Evolutionary conservation across 2,888 invertebrate species (phyloP).

Genomic region (Corythucha ciliata): DNA sequence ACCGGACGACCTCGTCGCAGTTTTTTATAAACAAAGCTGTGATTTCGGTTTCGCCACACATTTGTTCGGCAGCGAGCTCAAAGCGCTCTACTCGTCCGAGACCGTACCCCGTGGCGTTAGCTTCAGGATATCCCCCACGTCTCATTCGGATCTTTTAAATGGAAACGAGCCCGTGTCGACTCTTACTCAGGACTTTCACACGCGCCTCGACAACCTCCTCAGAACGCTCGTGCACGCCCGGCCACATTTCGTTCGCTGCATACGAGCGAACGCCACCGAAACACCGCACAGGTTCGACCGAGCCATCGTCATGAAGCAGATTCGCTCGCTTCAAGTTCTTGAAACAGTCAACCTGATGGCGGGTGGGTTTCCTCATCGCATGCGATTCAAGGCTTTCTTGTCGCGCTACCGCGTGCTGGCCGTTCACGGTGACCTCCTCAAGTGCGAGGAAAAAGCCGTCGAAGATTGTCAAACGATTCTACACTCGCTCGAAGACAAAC

Average conservation of each 20-base stretch:
- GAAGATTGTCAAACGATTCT: slow-evolving; percentile 69
- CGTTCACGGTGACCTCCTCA: slow-evolving; percentile 58
- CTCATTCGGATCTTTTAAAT: slow-evolving; percentile 70
- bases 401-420: slow-evolving; percentile 75
- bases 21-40: slow-evolving; percentile 85
- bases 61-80: slow-evolving; percentile 86
- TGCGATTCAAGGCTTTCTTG: slow-evolving; percentile 89
- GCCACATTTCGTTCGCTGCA: slow-evolving; percentile 88
- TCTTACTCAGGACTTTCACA: slow-evolving; percentile 90
- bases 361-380: slow-evolving; percentile 86
- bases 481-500: slow-evolving; percentile 42
- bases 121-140: slow-evolving; percentile 83
- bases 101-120: slow-evolving; percentile 67
- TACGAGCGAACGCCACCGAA: slow-evolving; percentile 77
- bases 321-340: slow-evolving; percentile 79
- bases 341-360: slow-evolving; percentile 95
- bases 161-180: slow-evolving; percentile 81
- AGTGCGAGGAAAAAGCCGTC: slow-evolving; percentile 59
- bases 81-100: slow-evolving; percentile 64
- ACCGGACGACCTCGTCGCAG: slow-evolving; percentile 82
- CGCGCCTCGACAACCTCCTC: slow-evolving; percentile 81
- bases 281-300: slow-evolving; percentile 76
- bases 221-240: slow-evolving; percentile 85
- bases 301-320: slow-evolving; percentile 73
- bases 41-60: slow-evolving; percentile 96